phyloP scores from a whole-genome alignment of 2,113 vertebrate genomes.

The Trochalopteron elliotii region DNA sequence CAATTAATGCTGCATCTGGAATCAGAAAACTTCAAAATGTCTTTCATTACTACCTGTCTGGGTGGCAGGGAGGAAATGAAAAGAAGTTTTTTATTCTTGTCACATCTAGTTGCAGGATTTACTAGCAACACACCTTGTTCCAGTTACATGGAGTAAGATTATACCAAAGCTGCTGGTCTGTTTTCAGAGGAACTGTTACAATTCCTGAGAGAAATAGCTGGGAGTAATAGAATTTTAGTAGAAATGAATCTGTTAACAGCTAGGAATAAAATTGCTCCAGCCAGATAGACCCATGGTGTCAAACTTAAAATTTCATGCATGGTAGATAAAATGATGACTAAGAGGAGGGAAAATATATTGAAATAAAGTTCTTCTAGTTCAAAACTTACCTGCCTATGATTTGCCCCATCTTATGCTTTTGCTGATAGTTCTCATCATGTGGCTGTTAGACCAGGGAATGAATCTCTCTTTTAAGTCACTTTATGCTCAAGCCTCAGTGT shows the following conservation, averaged over 20 bases:
- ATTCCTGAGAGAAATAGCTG: conserved; percentile 70
- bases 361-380: conserved; percentile 22
- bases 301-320: conserved; percentile 55
- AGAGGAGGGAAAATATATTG: background rate
- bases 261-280: conserved; percentile 28
- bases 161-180: conserved; percentile 72
- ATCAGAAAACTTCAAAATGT: conserved; percentile 38
- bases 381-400: background rate
- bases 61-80: conserved; percentile 50
- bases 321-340: conserved; percentile 38
- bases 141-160: conserved; percentile 69
- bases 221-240: conserved; percentile 72
- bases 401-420: background rate
- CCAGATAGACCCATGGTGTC: conserved; percentile 15
- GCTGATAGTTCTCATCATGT: background rate
- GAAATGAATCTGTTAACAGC: conserved; percentile 64
- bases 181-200: conserved; percentile 72
- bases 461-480: background rate
- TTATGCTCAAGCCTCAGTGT: background rate
- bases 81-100: conserved; percentile 71
- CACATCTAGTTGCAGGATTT: conserved; percentile 67
- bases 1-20: conserved; percentile 40
- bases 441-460: background rate
- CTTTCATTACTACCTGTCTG: conserved; percentile 55
- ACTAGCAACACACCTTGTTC: conserved; percentile 61